phyloP scores from a whole-genome alignment of 2,797 vertebrate species.

The Syngnathus acus region DNA sequence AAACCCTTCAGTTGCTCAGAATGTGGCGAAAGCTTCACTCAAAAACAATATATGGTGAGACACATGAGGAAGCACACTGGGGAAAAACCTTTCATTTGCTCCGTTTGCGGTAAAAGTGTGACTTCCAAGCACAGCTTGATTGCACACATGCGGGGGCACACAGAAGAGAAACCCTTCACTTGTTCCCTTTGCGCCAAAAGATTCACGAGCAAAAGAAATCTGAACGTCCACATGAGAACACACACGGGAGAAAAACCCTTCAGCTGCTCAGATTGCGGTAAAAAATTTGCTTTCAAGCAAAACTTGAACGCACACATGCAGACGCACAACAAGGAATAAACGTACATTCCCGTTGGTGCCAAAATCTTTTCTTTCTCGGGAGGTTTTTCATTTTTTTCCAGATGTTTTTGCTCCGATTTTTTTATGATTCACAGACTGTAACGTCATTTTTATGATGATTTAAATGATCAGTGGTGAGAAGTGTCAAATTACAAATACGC shows the following conservation, averaged over 20 bases:
- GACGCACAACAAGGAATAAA: neutral
- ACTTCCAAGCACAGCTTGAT: neutral
- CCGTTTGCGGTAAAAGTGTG: neutral
- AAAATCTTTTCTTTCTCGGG: too few relatives aligned
- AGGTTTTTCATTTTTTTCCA: too few relatives aligned
- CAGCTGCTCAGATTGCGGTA: neutral
- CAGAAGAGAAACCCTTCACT: neutral
- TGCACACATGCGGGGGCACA: neutral
- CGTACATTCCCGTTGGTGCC: too few relatives aligned
- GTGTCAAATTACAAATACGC: neutral
- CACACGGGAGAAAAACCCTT: neutral
- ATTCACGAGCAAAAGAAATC: neutral
- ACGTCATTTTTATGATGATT: neutral
- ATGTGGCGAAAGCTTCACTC: neutral
- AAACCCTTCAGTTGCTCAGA: neutral
- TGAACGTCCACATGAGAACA: neutral
- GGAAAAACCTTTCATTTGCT: conserved; percentile 1
- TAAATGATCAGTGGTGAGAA: neutral
- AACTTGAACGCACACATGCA: neutral
- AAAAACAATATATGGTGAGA: conserved; percentile 8
- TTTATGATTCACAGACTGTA: neutral
- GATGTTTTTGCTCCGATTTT: too few relatives aligned
- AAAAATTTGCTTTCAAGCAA: neutral
- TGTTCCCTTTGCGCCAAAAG: neutral
- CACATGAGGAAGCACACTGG: neutral